Conservation (phyloP, 2,888 invertebrate species). For the Athripsodes cinereus region DNA sequence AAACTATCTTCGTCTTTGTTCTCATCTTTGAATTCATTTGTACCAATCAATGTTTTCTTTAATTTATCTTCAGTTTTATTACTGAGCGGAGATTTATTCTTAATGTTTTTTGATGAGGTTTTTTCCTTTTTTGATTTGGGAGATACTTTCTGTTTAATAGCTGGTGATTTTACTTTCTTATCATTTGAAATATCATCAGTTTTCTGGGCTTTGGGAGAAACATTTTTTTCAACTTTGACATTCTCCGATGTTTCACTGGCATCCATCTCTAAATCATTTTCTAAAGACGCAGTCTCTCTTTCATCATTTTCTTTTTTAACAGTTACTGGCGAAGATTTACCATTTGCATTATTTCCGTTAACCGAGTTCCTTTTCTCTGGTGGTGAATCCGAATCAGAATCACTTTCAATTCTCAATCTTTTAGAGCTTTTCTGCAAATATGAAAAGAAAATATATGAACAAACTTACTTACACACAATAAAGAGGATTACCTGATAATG, state of each 20-base stretch:
- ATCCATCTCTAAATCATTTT: neutral
- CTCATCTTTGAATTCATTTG: neutral
- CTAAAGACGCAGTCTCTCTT: slow-evolving; percentile 9
- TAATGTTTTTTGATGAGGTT: slow-evolving; percentile 4
- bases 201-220: neutral
- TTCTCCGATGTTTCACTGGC: neutral
- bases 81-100: slow-evolving; percentile 3
- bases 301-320: slow-evolving; percentile 16
- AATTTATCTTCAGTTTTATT: neutral
- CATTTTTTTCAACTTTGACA: slow-evolving; percentile 8
- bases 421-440: slow-evolving; percentile 38
- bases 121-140: slow-evolving; percentile 20
- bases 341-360: slow-evolving; percentile 24
- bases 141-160: slow-evolving; percentile 18
- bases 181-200: neutral
- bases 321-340: neutral
- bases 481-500: neutral
- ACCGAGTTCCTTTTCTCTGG: slow-evolving; percentile 15
- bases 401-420: slow-evolving; percentile 37
- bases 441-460: slow-evolving; percentile 19
- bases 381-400: slow-evolving; percentile 33
- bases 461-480: neutral
- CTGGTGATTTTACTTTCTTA: slow-evolving; percentile 1
- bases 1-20: neutral
- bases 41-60: neutral